Base-by-base conservation (phyloP, 2,888 invertebrate species). In the Clitarchus hookeri region DNA sequence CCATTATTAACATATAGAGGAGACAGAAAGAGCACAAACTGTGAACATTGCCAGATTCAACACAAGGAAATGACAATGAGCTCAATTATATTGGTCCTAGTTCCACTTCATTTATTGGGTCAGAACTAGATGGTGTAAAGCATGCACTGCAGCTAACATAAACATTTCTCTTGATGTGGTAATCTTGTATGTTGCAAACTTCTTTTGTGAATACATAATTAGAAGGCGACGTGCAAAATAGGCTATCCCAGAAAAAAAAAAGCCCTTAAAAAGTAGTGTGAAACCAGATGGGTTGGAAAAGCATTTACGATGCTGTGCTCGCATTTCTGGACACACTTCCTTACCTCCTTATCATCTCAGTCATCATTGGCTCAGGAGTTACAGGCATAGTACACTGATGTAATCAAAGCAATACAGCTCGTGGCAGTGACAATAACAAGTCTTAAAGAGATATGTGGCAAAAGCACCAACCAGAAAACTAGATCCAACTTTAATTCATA, bases 261-360 rank as follows among this genome's bases (percentile, higher is more conserved):
- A 65, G 26, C 11, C 78, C 78, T 80, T 80, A 80, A 80, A 13
- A 2, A 26, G 26, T 25, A 1, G 80, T 80, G 80, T 6, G 80
- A 80, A 80, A 80, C 80, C n/a, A 80, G 80, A 80, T 80, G 80
- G 80, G 80, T 80, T n/a, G n/a, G 80, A 80, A 27, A 80, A 23
- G 44, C 11, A 80, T 80, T n/a, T n/a, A n/a, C n/a, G 80, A 80
- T 27, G 26, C 44, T 80, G 27, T 80, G n/a, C 25, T 80, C 12
- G 25, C 26, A 25, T 80, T 80, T 80, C 26, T 80, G n/a, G 27
- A 80, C 80, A 78, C 78, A 78, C n/a, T 78, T 26, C 78, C 78
- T 78, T 78, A 23, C 78, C 78, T 78, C 9, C n/a, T 23, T 78
- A 23, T 78, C n/a, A 23, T 78, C 26, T 80, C 25, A 26, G 80